Evolutionary conservation across 1,140 invertebrate species (phyloP).

Genomic region (Brachionus rubens): DNA sequence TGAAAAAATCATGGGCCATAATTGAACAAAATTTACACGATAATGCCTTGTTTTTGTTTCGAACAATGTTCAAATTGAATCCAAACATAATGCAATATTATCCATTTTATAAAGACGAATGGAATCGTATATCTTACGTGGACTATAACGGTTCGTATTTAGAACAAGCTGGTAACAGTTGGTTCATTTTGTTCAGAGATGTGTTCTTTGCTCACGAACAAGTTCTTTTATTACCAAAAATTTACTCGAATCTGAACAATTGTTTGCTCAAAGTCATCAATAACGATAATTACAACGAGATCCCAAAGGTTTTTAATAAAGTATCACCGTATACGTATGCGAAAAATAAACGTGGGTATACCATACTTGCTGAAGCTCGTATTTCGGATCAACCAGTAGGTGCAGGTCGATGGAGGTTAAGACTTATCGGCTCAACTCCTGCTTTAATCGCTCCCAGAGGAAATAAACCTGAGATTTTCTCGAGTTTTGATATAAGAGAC

Average conservation of each 20-base stretch:
- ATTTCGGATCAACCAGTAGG: conserved; percentile 53
- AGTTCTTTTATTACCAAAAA: conserved; percentile 56
- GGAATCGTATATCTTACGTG: conserved; percentile 59
- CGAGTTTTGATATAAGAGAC: conserved; percentile 54
- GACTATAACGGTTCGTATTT: conserved; percentile 56
- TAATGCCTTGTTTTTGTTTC: conserved; percentile 54
- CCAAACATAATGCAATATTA: conserved; percentile 56
- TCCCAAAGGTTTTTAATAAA: conserved; percentile 58
- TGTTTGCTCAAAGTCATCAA: conserved; percentile 58
- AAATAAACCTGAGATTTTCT: conserved; percentile 52
- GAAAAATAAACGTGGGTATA: conserved; percentile 60
- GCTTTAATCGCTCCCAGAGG: conserved; percentile 52
- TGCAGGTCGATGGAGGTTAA: conserved; percentile 56
- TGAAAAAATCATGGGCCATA: conserved; percentile 55
- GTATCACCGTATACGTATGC: conserved; percentile 59
- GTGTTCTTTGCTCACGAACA: conserved; percentile 58
- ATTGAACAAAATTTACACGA: conserved; percentile 56
- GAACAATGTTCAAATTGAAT: conserved; percentile 55
- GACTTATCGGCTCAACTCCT: conserved; percentile 57
- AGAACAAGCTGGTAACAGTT: conserved; percentile 56
- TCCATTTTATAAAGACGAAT: conserved; percentile 58
- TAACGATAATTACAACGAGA: conserved; percentile 58
- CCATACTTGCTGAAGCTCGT: conserved; percentile 57
- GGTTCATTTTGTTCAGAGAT: conserved; percentile 60
- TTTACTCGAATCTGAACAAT: conserved; percentile 55